Evolutionary conservation across 2,888 invertebrate genomes (phyloP).

Genomic region (Heterodera filipjevi): DNA sequence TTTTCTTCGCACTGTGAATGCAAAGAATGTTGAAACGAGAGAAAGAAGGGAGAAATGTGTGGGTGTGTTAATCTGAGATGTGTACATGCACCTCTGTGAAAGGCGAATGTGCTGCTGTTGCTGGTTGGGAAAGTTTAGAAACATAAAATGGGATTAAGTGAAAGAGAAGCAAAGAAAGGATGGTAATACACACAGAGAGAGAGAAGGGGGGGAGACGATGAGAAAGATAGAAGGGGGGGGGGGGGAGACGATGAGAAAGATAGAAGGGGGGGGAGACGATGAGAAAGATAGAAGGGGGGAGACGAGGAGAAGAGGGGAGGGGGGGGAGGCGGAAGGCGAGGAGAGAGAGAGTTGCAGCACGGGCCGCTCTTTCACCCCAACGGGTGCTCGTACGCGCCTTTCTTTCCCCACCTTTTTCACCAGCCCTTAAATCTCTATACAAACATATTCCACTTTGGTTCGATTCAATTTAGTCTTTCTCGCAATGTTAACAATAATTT

Average conservation of each 20-base stretch:
- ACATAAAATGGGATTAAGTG: neutral
- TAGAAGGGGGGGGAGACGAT: too few species aligned
- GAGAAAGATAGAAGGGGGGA: neutral
- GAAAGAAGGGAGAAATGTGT: neutral
- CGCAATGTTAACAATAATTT: neutral
- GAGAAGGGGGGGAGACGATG: too few species aligned
- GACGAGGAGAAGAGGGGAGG: too few species aligned
- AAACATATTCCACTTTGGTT: neutral
- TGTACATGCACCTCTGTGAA: neutral
- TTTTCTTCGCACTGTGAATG: neutral
- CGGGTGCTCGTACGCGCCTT: neutral
- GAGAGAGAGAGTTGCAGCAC: neutral
- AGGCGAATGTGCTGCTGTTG: neutral
- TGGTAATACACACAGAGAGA: neutral
- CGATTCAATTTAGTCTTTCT: constrained; percentile 9
- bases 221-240: too few species aligned
- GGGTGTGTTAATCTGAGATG: constrained; percentile 4
- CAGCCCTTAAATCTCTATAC: neutral
- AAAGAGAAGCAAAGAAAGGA: neutral
- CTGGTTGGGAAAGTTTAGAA: constrained; percentile 4
- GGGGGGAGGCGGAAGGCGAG: neutral
- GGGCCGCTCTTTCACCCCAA: neutral
- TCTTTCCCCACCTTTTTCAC: constrained; percentile 6
- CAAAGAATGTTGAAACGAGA: neutral
- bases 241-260: too few species aligned